Base-by-base conservation (phyloP, 2,113 vertebrate species). In the Saguinus imperator region DNA sequence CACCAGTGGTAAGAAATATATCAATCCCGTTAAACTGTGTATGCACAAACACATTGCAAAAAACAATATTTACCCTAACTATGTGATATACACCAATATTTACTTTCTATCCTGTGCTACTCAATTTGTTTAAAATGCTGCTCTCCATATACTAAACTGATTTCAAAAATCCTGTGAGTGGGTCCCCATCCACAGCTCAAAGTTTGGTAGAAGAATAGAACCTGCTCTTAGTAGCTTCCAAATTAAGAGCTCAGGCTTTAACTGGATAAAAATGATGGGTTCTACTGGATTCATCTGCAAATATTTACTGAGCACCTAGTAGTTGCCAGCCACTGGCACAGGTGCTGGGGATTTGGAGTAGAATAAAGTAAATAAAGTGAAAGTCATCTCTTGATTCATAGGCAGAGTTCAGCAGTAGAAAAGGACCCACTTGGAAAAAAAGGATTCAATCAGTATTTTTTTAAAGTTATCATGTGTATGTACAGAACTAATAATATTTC, bases 91-190 rank as follows among this genome's bases (percentile, higher is more conserved):
- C 1, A 61, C 13, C 52, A 37, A 40, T 52, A 61, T 37, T 64
- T 95, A 84, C 45, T 91, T 91, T 90, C 27, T 75, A 87, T 66
- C 43, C 16, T n/a, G 1, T 6, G 27, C 17, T 85, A 25, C 52
- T 83, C 66, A 77, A 77, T 91, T 58, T 89, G 45, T 85, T 87
- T 73, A 91, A 93, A 91, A 96, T 70, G 68, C 5, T 83, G 16
- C 50, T 75, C 29, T 91, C 58, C 6, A 6, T 13, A 83, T 0
- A 55, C 12, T 82, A 73, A 83, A 45, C 14, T 80, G 87, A 86
- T 83, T 75, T 88, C 1, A 27, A 8, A 8, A 57, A 27, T 32
- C 29, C 73, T 17, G 68, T 12, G 32, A 77, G 43, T 3, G 37
- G 13, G 43, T 50, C 16, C 61, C 17, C 16, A 29, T 1, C 29